phyloP scores from a whole-genome alignment of 92 coral and sea anemone species.

The Pocillopora meandrina region DNA sequence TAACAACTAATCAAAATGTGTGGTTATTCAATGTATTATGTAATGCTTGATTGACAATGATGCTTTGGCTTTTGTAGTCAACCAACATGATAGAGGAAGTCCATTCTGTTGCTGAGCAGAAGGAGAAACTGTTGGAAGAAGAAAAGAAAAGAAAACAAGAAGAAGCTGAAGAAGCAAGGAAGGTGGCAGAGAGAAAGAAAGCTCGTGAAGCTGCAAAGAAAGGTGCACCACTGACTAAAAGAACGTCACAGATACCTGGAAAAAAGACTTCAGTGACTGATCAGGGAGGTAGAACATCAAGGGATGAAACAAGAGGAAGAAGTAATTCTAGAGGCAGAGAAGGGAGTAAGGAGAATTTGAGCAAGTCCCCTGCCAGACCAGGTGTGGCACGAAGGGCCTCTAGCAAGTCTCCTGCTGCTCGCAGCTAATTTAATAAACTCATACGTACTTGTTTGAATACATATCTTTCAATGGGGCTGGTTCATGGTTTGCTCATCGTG shows the following conservation, averaged over 20 bases:
- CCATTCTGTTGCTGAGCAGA: conserved; percentile 92
- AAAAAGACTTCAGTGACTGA: conserved; percentile 22
- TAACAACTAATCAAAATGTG: too few species aligned
- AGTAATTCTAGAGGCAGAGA: conserved; percentile 80
- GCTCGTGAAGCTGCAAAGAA: conserved; percentile 72
- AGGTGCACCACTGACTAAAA: conserved; percentile 58
- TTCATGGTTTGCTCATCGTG: not conserved
- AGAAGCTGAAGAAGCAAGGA: conserved; percentile 89
- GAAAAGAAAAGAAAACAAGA: conserved; percentile 75
- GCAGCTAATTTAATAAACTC: not conserved
- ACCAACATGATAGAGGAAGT: conserved; percentile 99
- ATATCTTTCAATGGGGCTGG: not conserved
- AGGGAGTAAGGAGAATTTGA: conserved; percentile 49
- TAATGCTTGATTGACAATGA: not conserved
- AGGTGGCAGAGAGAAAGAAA: conserved; percentile 80
- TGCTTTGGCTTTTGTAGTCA: conserved; percentile 52
- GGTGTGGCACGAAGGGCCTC: conserved; percentile 75
- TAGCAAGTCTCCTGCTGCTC: conserved; percentile 70
- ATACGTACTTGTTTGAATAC: not conserved
- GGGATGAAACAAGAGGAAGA: conserved; percentile 71
- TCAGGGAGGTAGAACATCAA: conserved; percentile 41
- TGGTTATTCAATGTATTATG: too few species aligned
- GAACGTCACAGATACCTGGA: conserved; percentile 67
- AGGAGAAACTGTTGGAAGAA: conserved; percentile 87
- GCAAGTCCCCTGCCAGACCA: conserved; percentile 82